Conservation (phyloP, 2,888 invertebrate genomes). For the Leptinotarsa tumamoca region DNA sequence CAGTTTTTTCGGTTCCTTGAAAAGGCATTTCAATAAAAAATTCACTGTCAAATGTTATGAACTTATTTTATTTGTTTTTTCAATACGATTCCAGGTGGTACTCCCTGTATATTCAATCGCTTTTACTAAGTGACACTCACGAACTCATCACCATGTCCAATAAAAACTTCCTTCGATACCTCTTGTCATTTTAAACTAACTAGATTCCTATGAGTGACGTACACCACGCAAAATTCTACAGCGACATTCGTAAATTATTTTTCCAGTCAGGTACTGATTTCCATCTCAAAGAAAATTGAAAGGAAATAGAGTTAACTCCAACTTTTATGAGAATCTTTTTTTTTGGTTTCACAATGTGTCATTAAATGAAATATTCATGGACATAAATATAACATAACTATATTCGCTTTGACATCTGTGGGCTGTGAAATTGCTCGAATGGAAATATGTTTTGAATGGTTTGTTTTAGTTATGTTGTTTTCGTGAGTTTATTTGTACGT, state of each 20-base stretch:
- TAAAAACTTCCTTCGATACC: too few species aligned
- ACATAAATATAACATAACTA: not conserved
- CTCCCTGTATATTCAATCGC: too few species aligned
- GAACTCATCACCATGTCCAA: too few species aligned
- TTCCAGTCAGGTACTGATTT: not conserved
- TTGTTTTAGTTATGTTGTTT: not conserved
- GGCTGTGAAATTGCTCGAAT: not conserved
- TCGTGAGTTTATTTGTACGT: not conserved
- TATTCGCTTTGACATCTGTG: not conserved
- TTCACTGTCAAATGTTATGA: too few species aligned
- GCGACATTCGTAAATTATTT: not conserved
- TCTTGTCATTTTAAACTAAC: not conserved
- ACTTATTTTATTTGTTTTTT: too few species aligned
- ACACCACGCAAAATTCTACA: too few species aligned
- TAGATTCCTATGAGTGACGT: not conserved
- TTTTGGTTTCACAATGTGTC: not conserved
- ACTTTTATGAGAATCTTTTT: not conserved
- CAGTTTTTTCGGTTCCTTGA: too few species aligned
- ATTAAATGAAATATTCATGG: constrained; percentile 1
- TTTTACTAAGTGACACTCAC: too few species aligned
- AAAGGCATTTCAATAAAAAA: too few species aligned
- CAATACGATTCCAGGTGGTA: too few species aligned
- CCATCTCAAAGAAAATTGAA: not conserved
- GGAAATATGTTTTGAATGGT: not conserved
- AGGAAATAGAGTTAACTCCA: not conserved